Percentiles rank a stretch among this genome's conserved stretches.
Conservation (phyloP, 2,113 vertebrate genomes). For the Corythoichthys intestinalis region DNA sequence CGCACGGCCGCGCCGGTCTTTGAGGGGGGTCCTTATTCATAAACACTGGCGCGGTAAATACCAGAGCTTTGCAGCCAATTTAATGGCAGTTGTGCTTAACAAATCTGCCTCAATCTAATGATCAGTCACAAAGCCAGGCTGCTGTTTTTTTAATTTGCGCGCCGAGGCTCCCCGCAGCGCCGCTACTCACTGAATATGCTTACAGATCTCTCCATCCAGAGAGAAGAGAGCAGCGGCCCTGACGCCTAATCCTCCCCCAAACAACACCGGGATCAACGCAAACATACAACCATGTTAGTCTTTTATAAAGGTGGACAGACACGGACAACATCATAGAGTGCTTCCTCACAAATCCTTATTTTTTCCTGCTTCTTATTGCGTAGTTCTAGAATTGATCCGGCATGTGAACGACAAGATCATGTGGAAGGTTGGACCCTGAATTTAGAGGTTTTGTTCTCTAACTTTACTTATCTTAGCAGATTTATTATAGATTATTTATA, state of each 20-base stretch:
- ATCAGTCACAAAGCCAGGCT: constrained; percentile 65
- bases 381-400: constrained; percentile 37
- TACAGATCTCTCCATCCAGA: constrained; percentile 64
- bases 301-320: constrained; percentile 54
- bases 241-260: constrained; percentile 61
- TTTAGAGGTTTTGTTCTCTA: not conserved
- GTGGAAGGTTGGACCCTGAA: constrained; percentile 22
- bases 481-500: too few relatives aligned
- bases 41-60: constrained; percentile 71
- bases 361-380: constrained; percentile 42
- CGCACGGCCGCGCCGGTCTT: constrained; percentile 60
- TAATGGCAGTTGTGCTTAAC: constrained; percentile 74
- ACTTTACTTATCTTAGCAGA: not conserved
- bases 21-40: constrained; percentile 67
- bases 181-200: constrained; percentile 59
- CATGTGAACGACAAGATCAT: constrained; percentile 30
- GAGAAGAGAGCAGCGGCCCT: constrained; percentile 56
- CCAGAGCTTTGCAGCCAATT: constrained; percentile 69
- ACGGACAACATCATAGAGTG: constrained; percentile 34
- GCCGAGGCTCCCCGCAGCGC: constrained; percentile 52
- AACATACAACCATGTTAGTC: constrained; percentile 58
- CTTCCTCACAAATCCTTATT: constrained; percentile 50
- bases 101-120: constrained; percentile 72
- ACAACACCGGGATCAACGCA: constrained; percentile 65
- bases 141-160: constrained; percentile 60